Percentiles rank a stretch among this genome's conserved stretches.
These are phyloP conservation scores for Drosophila lacertosa DNA, from an alignment of 1,140 invertebrate species.

Conservation along the genomic window DNA sequence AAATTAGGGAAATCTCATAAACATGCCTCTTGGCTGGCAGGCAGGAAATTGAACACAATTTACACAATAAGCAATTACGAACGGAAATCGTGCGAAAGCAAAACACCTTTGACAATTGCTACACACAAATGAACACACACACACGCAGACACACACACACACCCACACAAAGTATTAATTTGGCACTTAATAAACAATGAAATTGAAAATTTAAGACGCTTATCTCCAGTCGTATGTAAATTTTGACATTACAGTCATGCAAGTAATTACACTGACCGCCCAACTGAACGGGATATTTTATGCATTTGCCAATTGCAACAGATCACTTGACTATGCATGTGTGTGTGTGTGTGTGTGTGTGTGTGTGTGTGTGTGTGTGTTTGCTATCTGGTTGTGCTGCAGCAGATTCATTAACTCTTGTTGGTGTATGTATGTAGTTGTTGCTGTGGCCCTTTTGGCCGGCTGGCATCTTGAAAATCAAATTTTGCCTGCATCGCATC, in stretches of 20 bases:
- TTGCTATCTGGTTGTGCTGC: slow-evolving; percentile 18
- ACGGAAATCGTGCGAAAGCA: slow-evolving; percentile 67
- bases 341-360: slow-evolving; percentile 8
- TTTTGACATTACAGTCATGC: slow-evolving; percentile 62
- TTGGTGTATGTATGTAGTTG: slow-evolving; percentile 16
- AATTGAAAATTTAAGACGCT: slow-evolving; percentile 81
- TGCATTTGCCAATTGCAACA: slow-evolving; percentile 31
- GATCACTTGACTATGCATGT: slow-evolving; percentile 20
- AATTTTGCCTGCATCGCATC: slow-evolving; percentile 48
- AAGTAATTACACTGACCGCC: slow-evolving; percentile 64
- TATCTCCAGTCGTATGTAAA: slow-evolving; percentile 67
- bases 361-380: slow-evolving; percentile 4
- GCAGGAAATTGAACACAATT: slow-evolving; percentile 67
- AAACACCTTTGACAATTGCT: slow-evolving; percentile 65
- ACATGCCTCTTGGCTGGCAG: slow-evolving; percentile 41
- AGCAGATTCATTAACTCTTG: slow-evolving; percentile 60
- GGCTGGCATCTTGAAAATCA: slow-evolving; percentile 52
- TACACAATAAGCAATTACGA: slow-evolving; percentile 68
- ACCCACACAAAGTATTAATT: slow-evolving; percentile 55
- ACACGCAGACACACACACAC: slow-evolving; percentile 33
- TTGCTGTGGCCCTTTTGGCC: slow-evolving; percentile 28
- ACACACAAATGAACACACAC: slow-evolving; percentile 7
- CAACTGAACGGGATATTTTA: slow-evolving; percentile 36
- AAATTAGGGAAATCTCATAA: slow-evolving; percentile 58
- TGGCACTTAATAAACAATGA: slow-evolving; percentile 81